These are phyloP conservation scores for Lethenteron reissneri DNA, from an alignment of 2,113 vertebrate genomes.

Conservation along the genomic window DNA sequence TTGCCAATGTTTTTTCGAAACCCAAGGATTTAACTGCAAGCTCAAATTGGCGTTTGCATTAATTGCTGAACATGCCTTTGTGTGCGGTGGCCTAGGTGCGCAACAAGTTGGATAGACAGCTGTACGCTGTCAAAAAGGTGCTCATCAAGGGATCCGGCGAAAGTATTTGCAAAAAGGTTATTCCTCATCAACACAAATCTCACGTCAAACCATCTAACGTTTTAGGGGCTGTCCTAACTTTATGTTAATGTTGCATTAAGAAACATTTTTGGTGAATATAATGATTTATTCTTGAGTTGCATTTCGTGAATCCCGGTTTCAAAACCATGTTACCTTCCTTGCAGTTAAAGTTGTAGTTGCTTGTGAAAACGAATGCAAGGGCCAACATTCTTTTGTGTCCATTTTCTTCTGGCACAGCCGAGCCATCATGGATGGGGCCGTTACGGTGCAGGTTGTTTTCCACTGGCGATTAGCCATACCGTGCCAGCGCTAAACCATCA, in stretches of 20 bases:
- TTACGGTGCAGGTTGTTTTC: too few relatives aligned
- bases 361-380: too few relatives aligned
- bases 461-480: too few relatives aligned
- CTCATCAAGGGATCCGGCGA: conserved; percentile 63
- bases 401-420: too few relatives aligned
- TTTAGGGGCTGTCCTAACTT: not conserved
- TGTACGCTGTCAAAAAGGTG: conserved; percentile 88
- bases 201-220: not conserved
- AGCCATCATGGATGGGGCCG: too few relatives aligned
- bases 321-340: too few relatives aligned
- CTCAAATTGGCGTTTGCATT: too few relatives aligned
- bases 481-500: too few relatives aligned
- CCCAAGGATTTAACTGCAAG: too few relatives aligned
- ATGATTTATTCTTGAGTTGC: not conserved
- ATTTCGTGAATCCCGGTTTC: not conserved
- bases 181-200: not conserved
- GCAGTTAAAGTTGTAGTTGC: too few relatives aligned
- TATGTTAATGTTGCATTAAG: not conserved
- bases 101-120: conserved; percentile 82
- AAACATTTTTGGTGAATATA: not conserved
- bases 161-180: conserved; percentile 78
- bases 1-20: too few relatives aligned
- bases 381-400: too few relatives aligned
- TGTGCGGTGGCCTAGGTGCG: conserved; percentile 31
- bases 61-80: not conserved